Percentiles rank a stretch among this genome's conserved stretches.
Conservation (phyloP, 2,888 invertebrate species). For the Piscicola geometra region DNA sequence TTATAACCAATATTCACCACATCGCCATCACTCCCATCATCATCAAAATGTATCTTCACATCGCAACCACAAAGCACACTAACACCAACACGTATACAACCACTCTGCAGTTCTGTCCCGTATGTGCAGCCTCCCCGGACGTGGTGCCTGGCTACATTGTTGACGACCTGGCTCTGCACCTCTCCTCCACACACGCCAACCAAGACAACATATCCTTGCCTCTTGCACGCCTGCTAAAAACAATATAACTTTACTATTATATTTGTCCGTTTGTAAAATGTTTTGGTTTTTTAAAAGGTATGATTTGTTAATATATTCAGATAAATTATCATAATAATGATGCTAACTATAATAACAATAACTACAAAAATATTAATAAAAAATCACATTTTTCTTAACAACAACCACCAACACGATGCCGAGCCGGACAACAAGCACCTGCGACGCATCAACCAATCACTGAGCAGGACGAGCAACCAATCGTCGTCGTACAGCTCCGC, state of each 20-base stretch:
- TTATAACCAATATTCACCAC: background rate
- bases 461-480: constrained; percentile 73
- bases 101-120: constrained; percentile 77
- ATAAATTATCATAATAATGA: no score
- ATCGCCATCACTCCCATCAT: background rate
- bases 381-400: no score
- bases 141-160: constrained; percentile 96
- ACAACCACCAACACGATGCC: constrained; percentile 73
- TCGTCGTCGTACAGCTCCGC: constrained; percentile 67
- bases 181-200: constrained; percentile 81
- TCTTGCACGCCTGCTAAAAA: background rate
- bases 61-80: no score
- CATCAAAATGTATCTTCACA: no score
- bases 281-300: background rate
- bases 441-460: constrained; percentile 71
- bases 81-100: background rate
- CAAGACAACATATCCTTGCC: constrained; percentile 69
- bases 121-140: constrained; percentile 91
- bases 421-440: constrained; percentile 61
- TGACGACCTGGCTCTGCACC: constrained; percentile 93
- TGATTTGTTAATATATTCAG: no score
- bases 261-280: background rate
- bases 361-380: no score
- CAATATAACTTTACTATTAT: background rate
- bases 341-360: no score